Conservation (phyloP, 2,113 vertebrate species). For the Bufo gargarizans region DNA sequence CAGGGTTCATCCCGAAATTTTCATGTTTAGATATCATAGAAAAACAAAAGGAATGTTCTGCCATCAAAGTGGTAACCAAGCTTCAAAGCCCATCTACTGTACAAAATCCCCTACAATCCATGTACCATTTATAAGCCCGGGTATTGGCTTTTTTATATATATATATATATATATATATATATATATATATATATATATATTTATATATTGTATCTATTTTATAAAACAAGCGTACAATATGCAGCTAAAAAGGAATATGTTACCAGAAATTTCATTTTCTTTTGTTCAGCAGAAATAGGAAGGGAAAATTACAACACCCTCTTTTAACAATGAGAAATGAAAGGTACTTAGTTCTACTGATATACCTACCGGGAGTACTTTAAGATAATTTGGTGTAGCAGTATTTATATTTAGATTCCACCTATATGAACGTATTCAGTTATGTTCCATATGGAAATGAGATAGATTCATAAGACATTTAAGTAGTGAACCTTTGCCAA, state of each 20-base stretch:
- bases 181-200: background rate
- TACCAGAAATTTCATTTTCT: background rate
- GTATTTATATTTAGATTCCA: slow-evolving; percentile 35
- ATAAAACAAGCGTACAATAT: background rate
- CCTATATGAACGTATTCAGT: slow-evolving; percentile 7
- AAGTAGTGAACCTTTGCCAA: slow-evolving; percentile 31
- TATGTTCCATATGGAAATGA: slow-evolving; percentile 36
- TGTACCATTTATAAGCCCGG: too few species aligned
- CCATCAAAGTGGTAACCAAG: too few species aligned
- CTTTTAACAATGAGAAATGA: slow-evolving; percentile 34
- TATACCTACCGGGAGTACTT: slow-evolving; percentile 1
- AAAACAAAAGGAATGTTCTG: too few species aligned
- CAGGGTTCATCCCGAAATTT: too few species aligned
- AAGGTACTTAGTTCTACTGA: background rate
- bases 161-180: too few species aligned
- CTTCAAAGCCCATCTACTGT: too few species aligned
- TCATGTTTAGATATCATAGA: too few species aligned
- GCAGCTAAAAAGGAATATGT: background rate
- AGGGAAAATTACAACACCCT: slow-evolving; percentile 35
- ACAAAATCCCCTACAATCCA: too few species aligned
- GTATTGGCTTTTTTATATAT: too few species aligned
- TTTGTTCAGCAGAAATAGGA: slow-evolving; percentile 33
- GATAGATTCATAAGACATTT: slow-evolving; percentile 7
- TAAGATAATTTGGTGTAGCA: slow-evolving; percentile 35
- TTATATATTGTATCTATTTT: slow-evolving; percentile 12